Base-by-base conservation (phyloP, 2,888 invertebrate species). In the Vandiemenella viatica region DNA sequence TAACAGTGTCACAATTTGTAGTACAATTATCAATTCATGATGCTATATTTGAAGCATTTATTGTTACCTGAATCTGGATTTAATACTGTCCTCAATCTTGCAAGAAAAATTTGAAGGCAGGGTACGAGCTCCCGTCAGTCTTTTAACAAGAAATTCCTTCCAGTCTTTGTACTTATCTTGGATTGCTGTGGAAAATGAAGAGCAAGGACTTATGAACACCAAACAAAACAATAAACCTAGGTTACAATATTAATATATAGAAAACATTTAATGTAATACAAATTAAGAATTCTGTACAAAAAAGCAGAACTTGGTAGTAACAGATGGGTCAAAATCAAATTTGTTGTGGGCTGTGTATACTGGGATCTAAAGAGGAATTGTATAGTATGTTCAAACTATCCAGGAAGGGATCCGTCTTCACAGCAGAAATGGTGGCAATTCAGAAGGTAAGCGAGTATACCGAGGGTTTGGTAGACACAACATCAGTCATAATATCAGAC, bases 131-230 rank as follows among this genome's bases (percentile, higher is more conserved):
- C 95, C 95, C 0, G 93, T 93, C 54, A 97, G 70, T 56, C 91
- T 77, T 63, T 87, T 85, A 55, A 92, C 85, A 53, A 96, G 70
- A 66, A 92, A 95, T 67, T 89, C 89, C 65, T 93, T 92, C 96
- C 96, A 96, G 70, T 96, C 95, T 55, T 79, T 77, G 66, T 90
- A 90, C 70, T 92, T 93, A 62, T 88, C 82, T 65, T 90, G 88
- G 61, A 96, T 92, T 49, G 82, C 77, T 77, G 57, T 32, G 32
- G n/a, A 32, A 32, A 32, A 32, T 32, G n/a, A 32, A 8, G 40
- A 40, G 7, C 6, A 40, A 6, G 6, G 15, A 8, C 17, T 5
- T 17, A 40, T 6, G 15, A 15, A 40, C 40, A 5, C n/a, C 6
- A 8, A n/a, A 45, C 18, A 41, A 16, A 44, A 37, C 44, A 37